phyloP scores from a whole-genome alignment of 1,140 invertebrate species.

The Wiebesia pumilae region DNA sequence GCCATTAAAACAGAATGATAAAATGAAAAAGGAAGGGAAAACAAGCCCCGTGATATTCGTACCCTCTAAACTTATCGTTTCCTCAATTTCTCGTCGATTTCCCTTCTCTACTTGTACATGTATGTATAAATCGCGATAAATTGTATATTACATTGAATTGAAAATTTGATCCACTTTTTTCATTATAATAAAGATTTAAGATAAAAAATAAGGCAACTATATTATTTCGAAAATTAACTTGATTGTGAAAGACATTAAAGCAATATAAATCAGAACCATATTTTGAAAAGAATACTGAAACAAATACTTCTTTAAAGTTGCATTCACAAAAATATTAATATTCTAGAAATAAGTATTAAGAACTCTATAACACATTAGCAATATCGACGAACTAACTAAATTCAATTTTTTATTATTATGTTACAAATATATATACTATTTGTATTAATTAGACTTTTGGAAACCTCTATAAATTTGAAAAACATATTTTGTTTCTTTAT shows the following conservation, averaged over 20 bases:
- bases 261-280: not conserved
- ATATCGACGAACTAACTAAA: too few relatives aligned
- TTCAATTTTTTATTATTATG: too few relatives aligned
- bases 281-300: not conserved
- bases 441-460: too few relatives aligned
- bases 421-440: too few relatives aligned
- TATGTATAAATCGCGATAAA: not conserved
- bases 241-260: not conserved
- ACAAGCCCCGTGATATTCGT: not conserved
- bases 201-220: not conserved
- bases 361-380: too few relatives aligned
- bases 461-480: too few relatives aligned
- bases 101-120: not conserved
- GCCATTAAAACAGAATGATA: not conserved
- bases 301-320: not conserved
- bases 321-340: too few relatives aligned
- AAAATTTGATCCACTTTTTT: not conserved
- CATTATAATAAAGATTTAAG: not conserved
- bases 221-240: not conserved
- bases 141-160: not conserved
- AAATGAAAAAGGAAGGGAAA: not conserved
- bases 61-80: not conserved
- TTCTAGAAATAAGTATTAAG: too few relatives aligned
- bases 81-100: constrained; percentile 13
- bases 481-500: too few relatives aligned